Conservation (phyloP, 2,113 vertebrate genomes). For the Hystrix cristata region DNA sequence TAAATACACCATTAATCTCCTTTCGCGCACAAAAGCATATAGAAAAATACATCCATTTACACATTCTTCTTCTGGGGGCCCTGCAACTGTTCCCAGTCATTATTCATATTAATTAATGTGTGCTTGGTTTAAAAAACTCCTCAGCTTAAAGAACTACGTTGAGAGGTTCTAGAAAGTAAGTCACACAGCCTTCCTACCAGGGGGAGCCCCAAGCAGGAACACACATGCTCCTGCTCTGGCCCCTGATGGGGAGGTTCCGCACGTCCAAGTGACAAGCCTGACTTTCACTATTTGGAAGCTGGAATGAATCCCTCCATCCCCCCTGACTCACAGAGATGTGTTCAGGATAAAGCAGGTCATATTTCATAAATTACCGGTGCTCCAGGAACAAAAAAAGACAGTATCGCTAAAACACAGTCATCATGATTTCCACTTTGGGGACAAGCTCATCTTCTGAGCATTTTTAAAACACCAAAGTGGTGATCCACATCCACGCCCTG, state of each 20-base stretch:
- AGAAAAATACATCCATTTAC: background rate
- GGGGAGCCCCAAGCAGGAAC: background rate
- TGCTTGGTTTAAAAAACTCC: conserved; percentile 57
- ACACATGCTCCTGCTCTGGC: fast-evolving
- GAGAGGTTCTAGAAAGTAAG: background rate
- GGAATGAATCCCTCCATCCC: background rate
- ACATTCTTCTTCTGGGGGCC: conserved; percentile 28
- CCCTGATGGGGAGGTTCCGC: background rate
- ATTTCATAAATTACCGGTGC: background rate
- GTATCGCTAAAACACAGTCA: background rate
- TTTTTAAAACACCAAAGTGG: background rate
- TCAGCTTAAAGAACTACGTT: background rate
- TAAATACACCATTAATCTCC: conserved; percentile 33
- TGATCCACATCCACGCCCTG: fast-evolving
- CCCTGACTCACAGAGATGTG: background rate
- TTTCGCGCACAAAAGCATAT: conserved; percentile 19
- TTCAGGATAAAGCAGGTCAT: background rate
- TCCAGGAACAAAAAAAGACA: background rate
- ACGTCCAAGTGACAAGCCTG: fast-evolving
- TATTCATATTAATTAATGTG: conserved; percentile 70
- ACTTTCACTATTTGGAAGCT: background rate
- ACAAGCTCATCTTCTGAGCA: background rate
- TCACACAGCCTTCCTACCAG: background rate
- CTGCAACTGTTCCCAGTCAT: background rate
- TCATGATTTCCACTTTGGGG: background rate